These are phyloP conservation scores for Aelia acuminata DNA, from an alignment of 2,888 invertebrate genomes.

Conservation along the genomic window DNA sequence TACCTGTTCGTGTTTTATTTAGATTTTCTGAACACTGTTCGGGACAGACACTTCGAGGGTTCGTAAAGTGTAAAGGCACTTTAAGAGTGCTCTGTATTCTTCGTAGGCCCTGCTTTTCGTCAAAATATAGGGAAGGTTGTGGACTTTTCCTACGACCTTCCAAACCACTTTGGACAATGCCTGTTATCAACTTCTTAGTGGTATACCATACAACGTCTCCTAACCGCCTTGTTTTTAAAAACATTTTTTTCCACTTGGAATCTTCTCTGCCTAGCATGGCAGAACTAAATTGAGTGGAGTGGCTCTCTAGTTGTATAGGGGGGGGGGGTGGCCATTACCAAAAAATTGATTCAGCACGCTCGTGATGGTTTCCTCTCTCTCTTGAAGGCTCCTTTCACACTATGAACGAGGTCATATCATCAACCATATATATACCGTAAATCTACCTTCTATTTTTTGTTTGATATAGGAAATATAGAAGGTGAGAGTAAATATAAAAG, in stretches of 20 bases:
- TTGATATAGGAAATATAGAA: too few relatives aligned
- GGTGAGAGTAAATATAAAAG: too few relatives aligned
- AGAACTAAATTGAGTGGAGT: constrained; percentile 6
- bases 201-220: background rate
- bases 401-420: background rate
- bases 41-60: too few relatives aligned
- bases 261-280: background rate
- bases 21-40: too few relatives aligned
- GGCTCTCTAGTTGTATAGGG: background rate
- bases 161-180: too few relatives aligned
- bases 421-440: background rate
- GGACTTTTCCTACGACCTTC: too few relatives aligned
- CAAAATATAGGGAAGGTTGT: too few relatives aligned
- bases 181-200: too few relatives aligned
- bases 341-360: constrained; percentile 4
- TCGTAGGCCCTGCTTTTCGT: too few relatives aligned
- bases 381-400: background rate
- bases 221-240: background rate
- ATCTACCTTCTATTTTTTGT: background rate
- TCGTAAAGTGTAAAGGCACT: too few relatives aligned
- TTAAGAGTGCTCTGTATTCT: too few relatives aligned
- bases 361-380: background rate
- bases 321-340: constrained; percentile 33
- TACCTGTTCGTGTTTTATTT: too few relatives aligned
- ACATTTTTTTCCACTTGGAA: background rate